Evolutionary conservation across 2,888 invertebrate species (phyloP).

Genomic region (Drosophila buzzatii): DNA sequence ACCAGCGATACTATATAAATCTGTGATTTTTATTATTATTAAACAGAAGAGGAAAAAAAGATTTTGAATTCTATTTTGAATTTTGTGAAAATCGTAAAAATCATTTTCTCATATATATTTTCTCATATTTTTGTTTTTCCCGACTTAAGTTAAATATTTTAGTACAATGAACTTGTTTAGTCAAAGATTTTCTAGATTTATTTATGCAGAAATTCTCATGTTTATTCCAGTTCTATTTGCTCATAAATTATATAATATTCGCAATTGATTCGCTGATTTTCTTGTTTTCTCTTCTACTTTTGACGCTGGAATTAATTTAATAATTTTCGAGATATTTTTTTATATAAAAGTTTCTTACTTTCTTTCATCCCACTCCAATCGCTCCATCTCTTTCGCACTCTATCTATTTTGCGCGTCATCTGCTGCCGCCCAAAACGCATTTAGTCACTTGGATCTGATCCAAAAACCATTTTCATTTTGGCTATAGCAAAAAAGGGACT

Average conservation of each 20-base stretch:
- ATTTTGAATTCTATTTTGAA: constrained; percentile 8
- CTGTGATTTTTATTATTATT: constrained; percentile 17
- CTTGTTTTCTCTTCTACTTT: neutral
- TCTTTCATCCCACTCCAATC: neutral
- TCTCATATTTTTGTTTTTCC: neutral
- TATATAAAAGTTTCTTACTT: neutral
- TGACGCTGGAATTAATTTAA: neutral
- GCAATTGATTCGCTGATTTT: neutral
- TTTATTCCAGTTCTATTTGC: neutral
- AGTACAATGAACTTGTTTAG: constrained; percentile 33
- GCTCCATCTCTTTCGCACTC: neutral
- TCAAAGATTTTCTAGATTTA: neutral
- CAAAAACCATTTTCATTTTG: constrained; percentile 57
- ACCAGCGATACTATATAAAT: constrained; percentile 20
- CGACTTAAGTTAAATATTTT: neutral
- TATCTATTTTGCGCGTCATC: constrained; percentile 53
- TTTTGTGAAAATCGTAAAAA: neutral
- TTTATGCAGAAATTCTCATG: neutral
- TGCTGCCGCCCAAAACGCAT: constrained; percentile 63
- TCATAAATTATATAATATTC: constrained; percentile 6
- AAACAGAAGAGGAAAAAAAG: neutral
- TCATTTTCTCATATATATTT: neutral
- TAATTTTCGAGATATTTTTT: constrained; percentile 17
- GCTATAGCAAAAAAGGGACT: constrained; percentile 44
- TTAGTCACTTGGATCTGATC: constrained; percentile 61